Evolutionary conservation across 2,113 vertebrate genomes (phyloP), one percentile per base, ranked within the genome.

Genomic region (Benitochromis conjunctus): DNA sequence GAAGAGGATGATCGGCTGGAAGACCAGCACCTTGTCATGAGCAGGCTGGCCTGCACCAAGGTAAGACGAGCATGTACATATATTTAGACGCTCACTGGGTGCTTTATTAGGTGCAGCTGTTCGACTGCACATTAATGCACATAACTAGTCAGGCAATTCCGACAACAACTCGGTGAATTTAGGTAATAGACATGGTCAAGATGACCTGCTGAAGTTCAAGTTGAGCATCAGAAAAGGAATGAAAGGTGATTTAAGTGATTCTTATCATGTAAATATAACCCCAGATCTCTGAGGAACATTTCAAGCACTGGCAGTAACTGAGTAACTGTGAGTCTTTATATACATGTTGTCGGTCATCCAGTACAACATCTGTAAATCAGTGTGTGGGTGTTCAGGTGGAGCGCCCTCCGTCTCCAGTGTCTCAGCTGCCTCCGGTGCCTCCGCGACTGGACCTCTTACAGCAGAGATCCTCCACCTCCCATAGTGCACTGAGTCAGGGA

Each of bases 11-110:
- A 99, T 54, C 95, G 97, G 57, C 95, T 98, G 48, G 98, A 99
- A 74, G 99, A 99, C 82, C 97, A 98, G 53, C 96, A 97, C 76
- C 97, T 99, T 57, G 97, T 99, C 94, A 99, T 99, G 97, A 99
- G 97, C 94, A 96, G 98, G 83, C 94, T 99, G 36, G 97, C 97
- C 74, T 97, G 98, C 89, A 82, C 94, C 89, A 99, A 98, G 96
- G 98, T 98, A 92, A 95, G 93, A 34, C 6, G 1, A 24, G 7
- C 10, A 19, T 5, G 2, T n/a, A 3, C n/a, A 24, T 10, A 3
- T 41, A 43, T 69, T 69, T 69, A 69, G 38, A 43, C 0, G 7
- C 62, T 66, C 62, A 38, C 2, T 0, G 21, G 12, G 11, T 38
- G 18, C 6, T 66, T 66, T 13, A 13, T 66, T 66, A 21, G 62